Conservation (phyloP, 2,113 vertebrate species). For the Pseudolaguvia tuberculata region DNA sequence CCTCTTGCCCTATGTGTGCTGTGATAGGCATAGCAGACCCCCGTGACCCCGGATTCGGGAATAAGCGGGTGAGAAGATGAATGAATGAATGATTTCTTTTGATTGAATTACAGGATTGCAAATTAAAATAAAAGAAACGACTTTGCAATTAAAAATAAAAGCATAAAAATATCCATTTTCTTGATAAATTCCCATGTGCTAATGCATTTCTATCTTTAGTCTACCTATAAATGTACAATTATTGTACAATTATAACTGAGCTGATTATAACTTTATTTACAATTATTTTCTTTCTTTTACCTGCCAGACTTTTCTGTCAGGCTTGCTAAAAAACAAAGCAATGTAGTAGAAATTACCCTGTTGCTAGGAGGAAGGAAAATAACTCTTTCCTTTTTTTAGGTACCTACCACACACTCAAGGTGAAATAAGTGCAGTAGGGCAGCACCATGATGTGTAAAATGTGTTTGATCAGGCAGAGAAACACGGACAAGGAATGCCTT, state of each 20-base stretch:
- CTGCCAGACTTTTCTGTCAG: background rate
- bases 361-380: constrained; percentile 52
- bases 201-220: constrained; percentile 16
- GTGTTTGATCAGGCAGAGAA: constrained; percentile 67
- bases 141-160: constrained; percentile 40
- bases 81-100: constrained; percentile 44
- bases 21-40: too few relatives aligned
- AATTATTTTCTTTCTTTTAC: background rate
- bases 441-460: constrained; percentile 64
- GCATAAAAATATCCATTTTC: constrained; percentile 16
- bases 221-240: constrained; percentile 16
- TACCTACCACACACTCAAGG: constrained; percentile 58
- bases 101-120: constrained; percentile 57
- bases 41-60: too few relatives aligned
- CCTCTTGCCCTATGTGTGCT: too few relatives aligned
- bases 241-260: constrained; percentile 1
- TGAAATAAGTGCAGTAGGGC: constrained; percentile 57
- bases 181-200: constrained; percentile 26
- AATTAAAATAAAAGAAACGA: constrained; percentile 46
- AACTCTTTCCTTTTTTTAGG: constrained; percentile 63
- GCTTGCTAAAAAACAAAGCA: constrained; percentile 24
- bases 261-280: constrained; percentile 12
- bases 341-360: constrained; percentile 43
- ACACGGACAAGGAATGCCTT: constrained; percentile 65
- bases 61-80: too few relatives aligned